A percentile compares a stretch with the other conserved stretches of the same genome.
These are phyloP conservation scores for Lithosia quadra DNA, from an alignment of 2,888 invertebrate genomes.

Conservation along the genomic window DNA sequence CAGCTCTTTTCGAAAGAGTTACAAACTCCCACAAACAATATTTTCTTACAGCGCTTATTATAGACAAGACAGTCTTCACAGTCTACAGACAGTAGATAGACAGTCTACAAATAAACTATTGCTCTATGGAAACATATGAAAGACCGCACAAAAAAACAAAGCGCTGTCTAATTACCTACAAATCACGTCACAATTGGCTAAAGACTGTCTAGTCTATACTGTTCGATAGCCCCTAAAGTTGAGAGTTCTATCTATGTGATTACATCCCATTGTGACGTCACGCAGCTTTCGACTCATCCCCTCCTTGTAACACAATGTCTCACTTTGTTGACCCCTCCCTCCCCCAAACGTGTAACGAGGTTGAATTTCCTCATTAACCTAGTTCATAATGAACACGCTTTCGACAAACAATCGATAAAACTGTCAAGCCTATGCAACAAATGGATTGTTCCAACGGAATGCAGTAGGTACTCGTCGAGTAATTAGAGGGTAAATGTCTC, in stretches of 20 bases:
- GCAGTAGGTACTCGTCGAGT: slow-evolving; percentile 36
- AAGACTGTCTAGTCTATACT: too few relatives aligned
- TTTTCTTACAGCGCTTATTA: too few relatives aligned
- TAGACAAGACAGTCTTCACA: too few relatives aligned
- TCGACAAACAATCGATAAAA: neutral
- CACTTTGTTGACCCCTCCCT: neutral
- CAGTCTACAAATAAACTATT: too few relatives aligned
- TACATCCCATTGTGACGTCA: neutral
- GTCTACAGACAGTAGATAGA: too few relatives aligned
- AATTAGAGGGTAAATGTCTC: slow-evolving; percentile 51
- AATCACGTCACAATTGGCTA: too few relatives aligned
- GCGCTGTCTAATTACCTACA: too few relatives aligned
- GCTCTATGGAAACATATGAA: too few relatives aligned
- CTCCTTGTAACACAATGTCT: neutral
- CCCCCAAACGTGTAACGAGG: neutral
- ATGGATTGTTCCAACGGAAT: slow-evolving; percentile 43
- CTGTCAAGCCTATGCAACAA: slow-evolving; percentile 30
- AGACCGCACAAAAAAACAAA: too few relatives aligned
- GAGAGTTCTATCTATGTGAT: neutral
- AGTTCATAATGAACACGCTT: neutral
- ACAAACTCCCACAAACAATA: too few relatives aligned
- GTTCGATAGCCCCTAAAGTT: too few relatives aligned
- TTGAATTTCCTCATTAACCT: neutral
- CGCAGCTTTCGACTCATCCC: neutral
- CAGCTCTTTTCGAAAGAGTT: too few relatives aligned